Evolutionary conservation across 1,140 invertebrate genomes (phyloP).

Genomic region (Pentalonia nigronervosa): DNA sequence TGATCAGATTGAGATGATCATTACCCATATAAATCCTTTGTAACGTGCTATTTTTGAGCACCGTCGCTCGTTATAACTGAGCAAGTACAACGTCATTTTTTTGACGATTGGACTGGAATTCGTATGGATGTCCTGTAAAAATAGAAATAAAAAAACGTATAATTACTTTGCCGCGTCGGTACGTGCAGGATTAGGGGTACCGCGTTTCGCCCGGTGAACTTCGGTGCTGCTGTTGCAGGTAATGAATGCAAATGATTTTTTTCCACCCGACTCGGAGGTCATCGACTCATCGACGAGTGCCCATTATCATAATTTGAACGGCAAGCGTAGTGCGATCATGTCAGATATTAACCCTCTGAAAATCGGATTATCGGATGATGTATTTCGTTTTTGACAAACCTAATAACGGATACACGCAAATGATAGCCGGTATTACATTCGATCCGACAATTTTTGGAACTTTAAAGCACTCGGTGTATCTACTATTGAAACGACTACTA

Average conservation of each 20-base stretch:
- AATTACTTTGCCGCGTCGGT: neutral
- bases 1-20: no score
- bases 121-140: neutral
- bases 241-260: slow-evolving; percentile 16
- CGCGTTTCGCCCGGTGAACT: neutral
- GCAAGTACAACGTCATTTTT: neutral
- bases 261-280: neutral
- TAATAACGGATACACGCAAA: neutral
- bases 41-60: neutral
- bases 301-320: neutral
- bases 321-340: neutral
- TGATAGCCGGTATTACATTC: neutral
- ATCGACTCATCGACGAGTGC: neutral
- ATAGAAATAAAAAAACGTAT: neutral
- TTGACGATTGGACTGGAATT: neutral
- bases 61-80: neutral
- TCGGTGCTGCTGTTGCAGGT: neutral
- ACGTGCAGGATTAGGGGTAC: neutral
- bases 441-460: neutral
- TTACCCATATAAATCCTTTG: no score
- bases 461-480: neutral
- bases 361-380: neutral
- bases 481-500: no score
- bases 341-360: neutral
- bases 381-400: neutral